Evolutionary conservation across 2,113 vertebrate genomes (phyloP).

Genomic region (Leptocoma aspasia): DNA sequence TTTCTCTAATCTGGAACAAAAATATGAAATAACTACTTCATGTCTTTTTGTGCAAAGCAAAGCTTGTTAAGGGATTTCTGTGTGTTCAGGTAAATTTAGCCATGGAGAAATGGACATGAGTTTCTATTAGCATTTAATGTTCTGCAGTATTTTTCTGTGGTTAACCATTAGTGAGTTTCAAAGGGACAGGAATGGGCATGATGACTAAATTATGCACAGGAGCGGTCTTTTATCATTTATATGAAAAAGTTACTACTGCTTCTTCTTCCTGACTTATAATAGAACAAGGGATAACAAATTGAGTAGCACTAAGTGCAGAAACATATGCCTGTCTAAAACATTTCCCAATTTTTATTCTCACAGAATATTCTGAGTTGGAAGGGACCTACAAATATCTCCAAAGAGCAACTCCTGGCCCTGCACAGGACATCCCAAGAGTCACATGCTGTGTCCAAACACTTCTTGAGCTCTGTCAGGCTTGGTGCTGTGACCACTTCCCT

Average conservation of each 20-base stretch:
- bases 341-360: background rate
- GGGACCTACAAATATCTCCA: no score
- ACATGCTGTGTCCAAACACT: accelerated
- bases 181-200: background rate
- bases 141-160: background rate
- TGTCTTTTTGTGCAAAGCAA: background rate
- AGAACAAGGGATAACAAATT: background rate
- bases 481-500: background rate
- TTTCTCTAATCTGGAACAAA: background rate
- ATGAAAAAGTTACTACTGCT: background rate
- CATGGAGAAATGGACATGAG: background rate
- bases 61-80: background rate
- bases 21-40: background rate
- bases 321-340: background rate
- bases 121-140: background rate
- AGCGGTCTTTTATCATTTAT: background rate
- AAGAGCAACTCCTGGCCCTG: background rate
- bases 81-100: background rate
- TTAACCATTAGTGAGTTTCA: background rate
- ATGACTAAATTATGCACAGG: background rate
- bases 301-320: background rate
- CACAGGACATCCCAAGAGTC: background rate
- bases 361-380: background rate
- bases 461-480: background rate
- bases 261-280: background rate